Evolutionary conservation across 1,140 invertebrate genomes (phyloP), one percentile per base, ranked within the genome.

Genomic region (Thaumatotibia leucotreta): DNA sequence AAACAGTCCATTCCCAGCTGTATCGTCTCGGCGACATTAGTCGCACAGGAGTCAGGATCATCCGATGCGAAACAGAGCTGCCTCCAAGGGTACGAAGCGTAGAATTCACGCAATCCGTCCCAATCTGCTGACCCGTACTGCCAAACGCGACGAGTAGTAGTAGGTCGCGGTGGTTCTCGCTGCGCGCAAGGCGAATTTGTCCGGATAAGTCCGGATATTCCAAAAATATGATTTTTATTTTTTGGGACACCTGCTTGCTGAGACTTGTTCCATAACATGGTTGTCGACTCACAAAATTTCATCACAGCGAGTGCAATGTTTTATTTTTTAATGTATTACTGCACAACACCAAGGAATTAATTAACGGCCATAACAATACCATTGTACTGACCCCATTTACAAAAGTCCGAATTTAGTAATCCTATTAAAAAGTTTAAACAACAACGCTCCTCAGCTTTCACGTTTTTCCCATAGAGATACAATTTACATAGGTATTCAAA

Each of bases 251-350:
- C 66, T 65, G 17, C 31, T 61, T 27, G 45, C 10, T 54, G 33
- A n/a, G 27, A 64, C 20, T 61, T 68, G 65, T 64, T 67, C 52
- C 33, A 64, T 50, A 67, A 58, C 52, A 24, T 20, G 52, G 24
- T 27, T n/a, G 27, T 4, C 23, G 50, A 58, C 27, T n/a, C 52
- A 11, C 52, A 11, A 29, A 14, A 58, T 58, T 31, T 14, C 24
- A 0, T n/a, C 14, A 17, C 17, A 8, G 23, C 52, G 4, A 27
- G 8, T 24, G 29, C 14, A 24, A 29, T 58, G 24, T n/a, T 58
- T 58, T 20, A 58, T 58, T 58, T 31, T 31, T 31, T 24, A 14
- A 29, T 58, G 29, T 58, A 27, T 27, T 14, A 14, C 52, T 10
- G 5, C n/a, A 24, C 24, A 27, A 58, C 10, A 14, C 52, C 24